These are phyloP conservation scores for Drosophila tsacasi DNA, from an alignment of 1,140 invertebrate species.

Conservation along the genomic window DNA sequence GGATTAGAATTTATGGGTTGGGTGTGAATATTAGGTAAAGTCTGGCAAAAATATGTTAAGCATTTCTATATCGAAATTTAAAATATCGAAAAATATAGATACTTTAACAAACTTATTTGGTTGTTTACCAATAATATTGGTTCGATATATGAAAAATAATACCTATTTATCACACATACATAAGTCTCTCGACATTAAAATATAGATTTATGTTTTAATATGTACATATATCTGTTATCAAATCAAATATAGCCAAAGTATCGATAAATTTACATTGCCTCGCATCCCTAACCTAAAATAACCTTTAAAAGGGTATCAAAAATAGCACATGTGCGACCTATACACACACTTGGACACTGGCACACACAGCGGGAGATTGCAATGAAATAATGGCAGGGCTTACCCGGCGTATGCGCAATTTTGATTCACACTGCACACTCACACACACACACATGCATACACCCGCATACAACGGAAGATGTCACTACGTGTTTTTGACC, in stretches of 20 bases:
- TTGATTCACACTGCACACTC: constrained; percentile 53
- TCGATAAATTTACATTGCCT: neutral
- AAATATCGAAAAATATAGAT: no score
- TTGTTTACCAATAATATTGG: no score
- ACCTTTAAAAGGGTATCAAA: neutral
- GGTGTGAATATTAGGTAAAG: no score
- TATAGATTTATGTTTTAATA: neutral
- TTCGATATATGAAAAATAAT: no score
- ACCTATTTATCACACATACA: no score
- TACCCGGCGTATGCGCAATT: constrained; percentile 77
- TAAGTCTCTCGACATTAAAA: no score
- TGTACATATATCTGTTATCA: neutral
- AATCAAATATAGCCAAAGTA: neutral
- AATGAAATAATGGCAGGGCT: constrained; percentile 71
- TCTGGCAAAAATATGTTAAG: no score
- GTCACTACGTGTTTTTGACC: constrained; percentile 76
- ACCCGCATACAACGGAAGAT: constrained; percentile 2
- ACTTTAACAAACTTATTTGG: no score
- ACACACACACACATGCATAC: constrained; percentile 3
- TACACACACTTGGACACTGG: constrained; percentile 5
- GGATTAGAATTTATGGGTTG: no score
- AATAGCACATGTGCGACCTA: constrained; percentile 11
- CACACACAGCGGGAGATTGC: constrained; percentile 57
- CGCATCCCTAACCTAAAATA: neutral
- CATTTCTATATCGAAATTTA: no score